Base-by-base conservation (phyloP, 2,113 vertebrate genomes). In the Brachyhypopomus gauderio region DNA sequence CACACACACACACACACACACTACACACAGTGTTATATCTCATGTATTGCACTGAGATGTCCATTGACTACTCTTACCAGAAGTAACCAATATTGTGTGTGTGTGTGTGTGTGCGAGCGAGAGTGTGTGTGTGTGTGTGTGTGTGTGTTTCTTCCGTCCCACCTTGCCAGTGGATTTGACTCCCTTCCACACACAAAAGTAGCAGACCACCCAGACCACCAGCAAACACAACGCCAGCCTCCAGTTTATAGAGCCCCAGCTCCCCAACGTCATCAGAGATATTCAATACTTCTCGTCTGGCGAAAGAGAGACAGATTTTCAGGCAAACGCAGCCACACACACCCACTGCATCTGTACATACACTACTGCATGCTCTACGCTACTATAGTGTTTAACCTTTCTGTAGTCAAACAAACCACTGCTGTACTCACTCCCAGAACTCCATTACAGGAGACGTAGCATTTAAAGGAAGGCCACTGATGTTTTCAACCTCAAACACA, bases 401-500 rank as follows among this genome's bases (percentile, higher is more conserved):
- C 9, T 5, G 1, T 5, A 6, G 9, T 45, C 67, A 72, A 4
- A 23, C 27, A 4, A 11, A 52, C 45, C 3, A 76, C 1, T 7
- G 64, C 27, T 67, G 70, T 80, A 96, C 97, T 62, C 93, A 97
- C 97, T 98, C 96, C 96, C 96, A 97, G 89, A 98, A 98, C 88
- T 98, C 96, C 78, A 93, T 93, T 82, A 97, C 90, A 0, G 96
- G 91, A 0, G 96, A 97, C 0, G 95, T 95, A 88, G 90, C 73
- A 0, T 97, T 97, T 27, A 80, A 81, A 0, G 88, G 69, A 38
- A 84, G 71, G 87, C 78, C 0, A 27, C 38, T 55, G 86, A 83
- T 77, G 74, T 92, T 90, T 78, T 77, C 90, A 87, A 87, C 89
- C 4, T 89, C 63, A 83, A 94, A 93, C 79, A 93, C 88, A 86